A percentile compares a stretch with the other conserved stretches of the same genome.
phyloP scores from a whole-genome alignment of 2,888 invertebrate species.

The Cerceris rybyensis region DNA sequence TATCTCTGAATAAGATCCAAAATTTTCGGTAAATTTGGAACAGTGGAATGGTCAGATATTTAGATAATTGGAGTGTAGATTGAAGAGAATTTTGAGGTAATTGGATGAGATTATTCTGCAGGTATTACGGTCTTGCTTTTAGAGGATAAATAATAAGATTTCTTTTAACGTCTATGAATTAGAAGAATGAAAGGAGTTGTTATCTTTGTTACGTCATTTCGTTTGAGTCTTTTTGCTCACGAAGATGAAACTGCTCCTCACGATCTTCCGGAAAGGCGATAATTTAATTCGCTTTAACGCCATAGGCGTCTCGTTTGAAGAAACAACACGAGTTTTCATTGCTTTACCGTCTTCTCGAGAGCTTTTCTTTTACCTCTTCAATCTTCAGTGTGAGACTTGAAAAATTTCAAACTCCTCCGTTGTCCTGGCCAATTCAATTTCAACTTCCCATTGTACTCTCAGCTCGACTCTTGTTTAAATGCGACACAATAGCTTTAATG shows the following conservation, averaged over 20 bases:
- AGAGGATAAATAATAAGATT: too few relatives aligned
- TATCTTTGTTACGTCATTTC: slow-evolving; percentile 6
- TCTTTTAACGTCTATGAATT: not conserved
- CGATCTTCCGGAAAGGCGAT: slow-evolving; percentile 9
- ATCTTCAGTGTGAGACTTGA: slow-evolving; percentile 12
- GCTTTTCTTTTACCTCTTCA: slow-evolving; percentile 4
- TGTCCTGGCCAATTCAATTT: too few relatives aligned
- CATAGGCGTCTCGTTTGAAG: slow-evolving; percentile 19
- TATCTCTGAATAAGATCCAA: not conserved
- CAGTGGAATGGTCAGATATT: too few relatives aligned
- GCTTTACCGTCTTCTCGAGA: not conserved
- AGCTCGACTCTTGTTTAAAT: too few relatives aligned
- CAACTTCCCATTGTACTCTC: too few relatives aligned
- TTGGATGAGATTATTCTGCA: too few relatives aligned
- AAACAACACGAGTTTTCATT: slow-evolving; percentile 20
- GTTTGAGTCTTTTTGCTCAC: not conserved
- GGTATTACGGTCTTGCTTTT: too few relatives aligned
- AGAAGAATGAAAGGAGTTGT: slow-evolving; percentile 8
- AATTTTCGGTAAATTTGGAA: not conserved
- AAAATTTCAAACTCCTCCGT: not conserved
- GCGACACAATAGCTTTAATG: too few relatives aligned
- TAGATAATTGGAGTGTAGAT: too few relatives aligned
- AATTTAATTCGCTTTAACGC: slow-evolving; percentile 24
- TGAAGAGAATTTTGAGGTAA: too few relatives aligned
- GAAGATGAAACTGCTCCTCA: slow-evolving; percentile 12